Conservation (phyloP, 1,140 invertebrate genomes). For the Vanessa atalanta region DNA sequence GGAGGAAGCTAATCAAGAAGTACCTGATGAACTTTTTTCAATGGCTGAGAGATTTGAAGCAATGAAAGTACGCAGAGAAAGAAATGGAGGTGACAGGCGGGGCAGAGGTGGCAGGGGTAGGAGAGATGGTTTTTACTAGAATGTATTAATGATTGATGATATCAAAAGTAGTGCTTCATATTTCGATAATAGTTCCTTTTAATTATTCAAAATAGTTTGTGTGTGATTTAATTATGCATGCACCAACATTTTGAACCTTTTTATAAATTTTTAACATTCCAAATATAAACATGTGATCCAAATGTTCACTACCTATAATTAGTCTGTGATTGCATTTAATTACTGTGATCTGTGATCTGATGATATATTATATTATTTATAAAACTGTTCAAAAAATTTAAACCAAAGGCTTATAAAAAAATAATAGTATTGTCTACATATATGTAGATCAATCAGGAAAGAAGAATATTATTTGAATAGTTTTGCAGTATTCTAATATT, state of each 20-base stretch:
- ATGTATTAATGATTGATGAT: neutral
- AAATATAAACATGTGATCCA: neutral
- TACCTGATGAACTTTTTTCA: slow-evolving; percentile 86
- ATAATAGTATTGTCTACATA: too few relatives aligned
- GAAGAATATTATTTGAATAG: too few relatives aligned
- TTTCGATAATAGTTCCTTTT: slow-evolving; percentile 3
- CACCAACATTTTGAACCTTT: neutral
- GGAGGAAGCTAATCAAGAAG: slow-evolving; percentile 87
- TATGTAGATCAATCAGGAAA: too few relatives aligned
- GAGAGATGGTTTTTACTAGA: slow-evolving; percentile 38
- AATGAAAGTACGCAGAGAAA: slow-evolving; percentile 83
- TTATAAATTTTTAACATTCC: slow-evolving; percentile 1
- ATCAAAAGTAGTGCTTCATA: neutral
- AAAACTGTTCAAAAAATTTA: too few relatives aligned
- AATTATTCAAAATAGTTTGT: neutral
- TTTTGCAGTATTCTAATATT: too few relatives aligned
- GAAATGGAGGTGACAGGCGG: slow-evolving; percentile 64
- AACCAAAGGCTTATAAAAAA: too few relatives aligned
- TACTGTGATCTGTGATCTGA: neutral
- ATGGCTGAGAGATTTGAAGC: slow-evolving; percentile 86
- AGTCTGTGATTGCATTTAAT: neutral
- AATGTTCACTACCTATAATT: neutral
- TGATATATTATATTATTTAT: neutral
- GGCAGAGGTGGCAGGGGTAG: slow-evolving; percentile 48
- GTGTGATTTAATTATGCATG: slow-evolving; percentile 6